phyloP scores from a whole-genome alignment of 2,113 vertebrate species.

The Gymnarchus niloticus region DNA sequence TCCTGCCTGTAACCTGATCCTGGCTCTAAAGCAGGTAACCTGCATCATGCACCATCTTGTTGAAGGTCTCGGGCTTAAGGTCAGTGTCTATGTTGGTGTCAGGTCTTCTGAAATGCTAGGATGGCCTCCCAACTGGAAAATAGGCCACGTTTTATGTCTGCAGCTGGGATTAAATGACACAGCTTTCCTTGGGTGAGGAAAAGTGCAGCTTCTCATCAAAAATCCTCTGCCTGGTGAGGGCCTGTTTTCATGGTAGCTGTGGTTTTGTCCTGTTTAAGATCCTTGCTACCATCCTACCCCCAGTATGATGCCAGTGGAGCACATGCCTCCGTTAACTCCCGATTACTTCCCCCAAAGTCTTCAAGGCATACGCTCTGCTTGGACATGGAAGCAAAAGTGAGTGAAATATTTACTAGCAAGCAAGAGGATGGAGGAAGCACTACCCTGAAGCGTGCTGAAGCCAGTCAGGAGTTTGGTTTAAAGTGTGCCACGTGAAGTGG shows the following conservation, averaged over 20 bases:
- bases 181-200: slow-evolving; percentile 41
- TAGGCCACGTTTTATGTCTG: slow-evolving; percentile 30
- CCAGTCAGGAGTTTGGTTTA: slow-evolving; percentile 51
- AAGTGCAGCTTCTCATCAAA: slow-evolving; percentile 47
- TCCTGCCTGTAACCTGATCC: slow-evolving; percentile 39
- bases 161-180: slow-evolving; percentile 41
- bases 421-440: slow-evolving; percentile 53
- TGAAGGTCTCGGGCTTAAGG: slow-evolving; percentile 31
- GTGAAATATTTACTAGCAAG: slow-evolving; percentile 60
- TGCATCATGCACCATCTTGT: slow-evolving; percentile 17
- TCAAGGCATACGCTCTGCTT: slow-evolving; percentile 36
- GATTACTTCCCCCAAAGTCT: slow-evolving; percentile 49
- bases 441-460: slow-evolving; percentile 48
- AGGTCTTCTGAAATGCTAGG: slow-evolving; percentile 35
- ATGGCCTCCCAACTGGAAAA: slow-evolving; percentile 38
- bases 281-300: background rate
- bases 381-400: slow-evolving; percentile 39
- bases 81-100: slow-evolving; percentile 43
- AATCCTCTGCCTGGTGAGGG: slow-evolving; percentile 30
- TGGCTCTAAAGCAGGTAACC: slow-evolving; percentile 31
- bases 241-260: slow-evolving; percentile 26
- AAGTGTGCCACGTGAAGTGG: slow-evolving; percentile 40
- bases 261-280: slow-evolving; percentile 19
- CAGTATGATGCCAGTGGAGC: background rate
- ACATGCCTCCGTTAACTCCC: slow-evolving; percentile 26